These are phyloP conservation scores for Patella caerulea DNA, from an alignment of 2,888 invertebrate species.

Conservation along the genomic window DNA sequence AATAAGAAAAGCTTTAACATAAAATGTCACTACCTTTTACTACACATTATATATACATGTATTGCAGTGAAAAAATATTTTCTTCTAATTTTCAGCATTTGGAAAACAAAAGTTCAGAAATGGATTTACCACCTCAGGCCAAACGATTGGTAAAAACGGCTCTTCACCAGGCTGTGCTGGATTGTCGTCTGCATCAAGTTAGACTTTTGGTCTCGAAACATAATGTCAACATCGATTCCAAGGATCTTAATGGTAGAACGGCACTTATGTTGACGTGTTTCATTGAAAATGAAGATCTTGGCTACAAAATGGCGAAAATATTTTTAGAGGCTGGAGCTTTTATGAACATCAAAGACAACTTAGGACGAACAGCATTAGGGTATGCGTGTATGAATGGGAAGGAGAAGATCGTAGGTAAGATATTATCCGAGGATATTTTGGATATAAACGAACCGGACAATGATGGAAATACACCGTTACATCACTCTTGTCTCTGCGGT, in stretches of 20 bases:
- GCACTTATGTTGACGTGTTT: conserved; percentile 68
- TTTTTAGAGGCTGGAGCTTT: conserved; percentile 59
- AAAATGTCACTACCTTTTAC: too few relatives aligned
- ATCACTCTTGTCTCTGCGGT: conserved; percentile 63
- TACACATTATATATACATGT: too few relatives aligned
- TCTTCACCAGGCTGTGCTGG: conserved; percentile 68
- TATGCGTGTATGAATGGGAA: conserved; percentile 66
- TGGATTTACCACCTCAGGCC: conserved; percentile 23
- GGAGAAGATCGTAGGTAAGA: conserved; percentile 52
- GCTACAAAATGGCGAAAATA: conserved; percentile 62
- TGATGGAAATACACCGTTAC: conserved; percentile 67
- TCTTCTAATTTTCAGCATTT: too few relatives aligned
- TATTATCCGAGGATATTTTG: conserved; percentile 59
- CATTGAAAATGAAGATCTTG: conserved; percentile 59
- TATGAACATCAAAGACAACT: conserved; percentile 58
- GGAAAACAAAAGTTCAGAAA: background rate
- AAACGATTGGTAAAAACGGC: conserved; percentile 67
- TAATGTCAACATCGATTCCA: conserved; percentile 60
- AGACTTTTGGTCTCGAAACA: conserved; percentile 65
- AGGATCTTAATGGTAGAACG: conserved; percentile 66
- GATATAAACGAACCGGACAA: conserved; percentile 65
- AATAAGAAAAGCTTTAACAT: too few relatives aligned
- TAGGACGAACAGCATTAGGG: conserved; percentile 65
- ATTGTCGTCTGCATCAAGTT: conserved; percentile 67
- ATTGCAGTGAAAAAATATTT: too few relatives aligned